phyloP scores from a whole-genome alignment of 37 sponge, comb jelly and placozoan species.

The Geodia barretti region DNA sequence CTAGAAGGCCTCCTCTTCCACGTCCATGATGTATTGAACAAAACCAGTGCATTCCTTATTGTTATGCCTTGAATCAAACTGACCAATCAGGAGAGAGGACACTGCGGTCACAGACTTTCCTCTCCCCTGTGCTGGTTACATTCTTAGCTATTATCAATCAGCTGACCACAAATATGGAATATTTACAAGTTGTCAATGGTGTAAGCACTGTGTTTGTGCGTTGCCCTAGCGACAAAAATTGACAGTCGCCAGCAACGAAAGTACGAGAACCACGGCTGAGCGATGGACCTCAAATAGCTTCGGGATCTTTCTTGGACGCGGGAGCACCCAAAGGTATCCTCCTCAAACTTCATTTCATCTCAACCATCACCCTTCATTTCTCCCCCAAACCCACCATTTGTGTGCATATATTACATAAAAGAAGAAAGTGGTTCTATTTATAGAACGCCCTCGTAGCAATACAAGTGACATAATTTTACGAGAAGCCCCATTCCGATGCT shows the following conservation, averaged over 20 bases:
- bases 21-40: neutral
- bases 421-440: too few relatives aligned
- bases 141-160: conserved; percentile 19
- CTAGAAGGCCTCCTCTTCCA: neutral
- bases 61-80: neutral
- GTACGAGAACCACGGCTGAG: too few relatives aligned
- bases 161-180: conserved; percentile 64
- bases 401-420: too few relatives aligned
- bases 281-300: too few relatives aligned
- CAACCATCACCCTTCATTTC: too few relatives aligned
- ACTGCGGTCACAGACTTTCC: conserved; percentile 29
- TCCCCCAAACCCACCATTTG: too few relatives aligned
- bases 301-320: neutral
- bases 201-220: conserved; percentile 19
- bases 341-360: neutral
- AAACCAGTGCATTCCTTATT: neutral
- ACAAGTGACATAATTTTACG: too few relatives aligned
- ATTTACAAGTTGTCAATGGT: conserved; percentile 44
- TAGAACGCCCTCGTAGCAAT: too few relatives aligned
- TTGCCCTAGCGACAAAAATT: conserved; percentile 51
- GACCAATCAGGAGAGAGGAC: conserved; percentile 40
- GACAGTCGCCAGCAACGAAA: neutral
- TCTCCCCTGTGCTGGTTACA: conserved; percentile 1
- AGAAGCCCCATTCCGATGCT: too few relatives aligned
- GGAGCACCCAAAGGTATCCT: neutral